Conservation (phyloP, 2,888 invertebrate genomes). For the Hyposoter dolosus region DNA sequence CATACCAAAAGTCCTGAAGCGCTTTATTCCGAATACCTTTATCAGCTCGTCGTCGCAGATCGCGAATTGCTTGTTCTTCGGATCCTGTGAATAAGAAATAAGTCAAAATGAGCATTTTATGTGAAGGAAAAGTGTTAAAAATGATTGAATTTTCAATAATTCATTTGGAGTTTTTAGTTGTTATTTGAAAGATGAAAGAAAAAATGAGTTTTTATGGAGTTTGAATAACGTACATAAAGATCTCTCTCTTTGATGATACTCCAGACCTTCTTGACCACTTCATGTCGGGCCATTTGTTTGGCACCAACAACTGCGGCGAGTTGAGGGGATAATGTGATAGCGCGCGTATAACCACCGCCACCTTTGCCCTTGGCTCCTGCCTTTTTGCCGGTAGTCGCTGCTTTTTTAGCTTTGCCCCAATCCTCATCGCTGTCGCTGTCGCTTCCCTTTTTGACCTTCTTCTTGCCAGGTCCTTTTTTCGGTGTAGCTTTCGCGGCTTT, state of each 20-base stretch:
- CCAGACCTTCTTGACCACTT: slow-evolving; percentile 96
- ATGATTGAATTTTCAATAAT: not conserved
- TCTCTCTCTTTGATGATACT: slow-evolving; percentile 95
- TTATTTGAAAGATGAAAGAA: not conserved
- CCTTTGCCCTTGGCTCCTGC: slow-evolving; percentile 85
- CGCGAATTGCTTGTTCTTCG: slow-evolving; percentile 97
- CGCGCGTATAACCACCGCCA: slow-evolving; percentile 93
- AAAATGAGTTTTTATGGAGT: not conserved
- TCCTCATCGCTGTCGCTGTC: slow-evolving; percentile 90
- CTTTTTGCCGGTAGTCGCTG: slow-evolving; percentile 82
- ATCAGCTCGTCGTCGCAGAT: slow-evolving; percentile 96
- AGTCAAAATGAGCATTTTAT: not conserved
- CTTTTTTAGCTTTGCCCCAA: slow-evolving; percentile 88
- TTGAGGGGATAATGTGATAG: slow-evolving; percentile 93
- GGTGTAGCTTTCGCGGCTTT: slow-evolving; percentile 86
- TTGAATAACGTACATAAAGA: slow-evolving; percentile 87
- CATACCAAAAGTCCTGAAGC: slow-evolving; percentile 98
- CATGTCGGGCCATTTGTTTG: slow-evolving; percentile 93
- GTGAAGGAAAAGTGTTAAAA: no score
- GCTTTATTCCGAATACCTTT: slow-evolving; percentile 95
- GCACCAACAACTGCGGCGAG: slow-evolving; percentile 94
- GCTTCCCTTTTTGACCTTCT: slow-evolving; percentile 88
- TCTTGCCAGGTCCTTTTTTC: slow-evolving; percentile 86
- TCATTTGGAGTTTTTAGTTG: not conserved
- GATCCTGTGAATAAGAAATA: slow-evolving; percentile 87